Base-by-base conservation (phyloP, 2,797 vertebrate genomes). In the Neostethus bicornis region DNA sequence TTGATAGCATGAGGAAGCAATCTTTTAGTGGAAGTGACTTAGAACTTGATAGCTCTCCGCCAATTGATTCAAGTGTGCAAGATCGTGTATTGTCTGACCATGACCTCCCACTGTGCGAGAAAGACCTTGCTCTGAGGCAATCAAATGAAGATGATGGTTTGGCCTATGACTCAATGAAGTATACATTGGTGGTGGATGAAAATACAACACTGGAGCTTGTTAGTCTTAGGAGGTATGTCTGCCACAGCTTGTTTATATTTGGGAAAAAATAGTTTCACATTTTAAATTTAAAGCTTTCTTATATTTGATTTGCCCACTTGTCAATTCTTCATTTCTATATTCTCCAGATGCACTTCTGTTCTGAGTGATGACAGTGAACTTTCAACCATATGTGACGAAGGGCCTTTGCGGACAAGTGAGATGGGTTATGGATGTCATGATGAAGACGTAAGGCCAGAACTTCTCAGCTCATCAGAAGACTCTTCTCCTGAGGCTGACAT, bases 171-270 rank as follows among this genome's bases (percentile, higher is more conserved):
- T 94, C 96, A 0, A 90, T 99, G 85, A 98, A 98, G 85, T 99
- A 99, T 88, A 99, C 96, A 1, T 87, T 99, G 58, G 97, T 99
- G 75, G 96, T 99, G 75, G 97, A 99, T n/a, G 97, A 98, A 83
- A 95, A 98, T 85, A 98, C 96, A 14, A 97, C 96, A 6, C 91
- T 99, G 83, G 96, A 99, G 86, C 86, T 98, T 51, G 94, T 98
- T 77, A 98, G 96, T 84, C 93, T 99, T 66, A 93, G 94, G 84
- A 93, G 95, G 90, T 90, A 76, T 29, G 46, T 1, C 3, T 48
- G n/a, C n/a, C 14, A 45, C 8, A 42, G 13, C 17, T 32, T 50
- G 20, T 39, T 24, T 38, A 13, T 39, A 39, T 10, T 7, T 17
- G 25, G 12, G 2, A 47, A 35, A 51, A 31, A 7, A 8, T 24